These are phyloP conservation scores for Drosophila mayri DNA, from an alignment of 1,140 invertebrate genomes.

Conservation along the genomic window DNA sequence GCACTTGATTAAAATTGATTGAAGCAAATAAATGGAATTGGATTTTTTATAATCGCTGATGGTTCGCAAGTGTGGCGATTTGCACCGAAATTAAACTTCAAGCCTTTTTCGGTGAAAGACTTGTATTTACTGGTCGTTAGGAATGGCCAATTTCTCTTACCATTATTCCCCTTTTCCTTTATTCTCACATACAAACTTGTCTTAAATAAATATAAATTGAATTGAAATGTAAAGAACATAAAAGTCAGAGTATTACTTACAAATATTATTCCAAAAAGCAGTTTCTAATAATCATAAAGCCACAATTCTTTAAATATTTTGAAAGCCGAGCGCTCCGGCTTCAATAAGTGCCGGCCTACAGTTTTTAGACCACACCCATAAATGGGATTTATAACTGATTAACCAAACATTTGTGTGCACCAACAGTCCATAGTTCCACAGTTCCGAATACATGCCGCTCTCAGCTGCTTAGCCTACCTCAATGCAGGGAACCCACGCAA, in stretches of 20 bases:
- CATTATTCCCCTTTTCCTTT: neutral
- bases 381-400: slow-evolving; percentile 46
- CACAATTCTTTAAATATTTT: slow-evolving; percentile 1
- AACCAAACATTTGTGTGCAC: slow-evolving; percentile 42
- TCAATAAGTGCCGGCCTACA: neutral
- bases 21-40: slow-evolving; percentile 80
- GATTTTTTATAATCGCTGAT: slow-evolving; percentile 64
- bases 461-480: slow-evolving; percentile 75
- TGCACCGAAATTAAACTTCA: slow-evolving; percentile 36
- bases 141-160: neutral
- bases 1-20: slow-evolving; percentile 79
- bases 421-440: slow-evolving; percentile 22
- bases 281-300: neutral
- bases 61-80: slow-evolving; percentile 22
- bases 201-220: too few relatives aligned
- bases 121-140: slow-evolving; percentile 50
- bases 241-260: too few relatives aligned
- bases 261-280: neutral
- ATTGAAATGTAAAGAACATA: too few relatives aligned
- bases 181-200: too few relatives aligned
- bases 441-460: slow-evolving; percentile 32
- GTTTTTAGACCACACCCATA: slow-evolving; percentile 53
- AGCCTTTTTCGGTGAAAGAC: slow-evolving; percentile 29
- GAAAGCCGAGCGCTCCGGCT: neutral
- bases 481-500: slow-evolving; percentile 49